These are phyloP conservation scores for Oithona nana DNA, from an alignment of 2,888 invertebrate species.

Conservation along the genomic window DNA sequence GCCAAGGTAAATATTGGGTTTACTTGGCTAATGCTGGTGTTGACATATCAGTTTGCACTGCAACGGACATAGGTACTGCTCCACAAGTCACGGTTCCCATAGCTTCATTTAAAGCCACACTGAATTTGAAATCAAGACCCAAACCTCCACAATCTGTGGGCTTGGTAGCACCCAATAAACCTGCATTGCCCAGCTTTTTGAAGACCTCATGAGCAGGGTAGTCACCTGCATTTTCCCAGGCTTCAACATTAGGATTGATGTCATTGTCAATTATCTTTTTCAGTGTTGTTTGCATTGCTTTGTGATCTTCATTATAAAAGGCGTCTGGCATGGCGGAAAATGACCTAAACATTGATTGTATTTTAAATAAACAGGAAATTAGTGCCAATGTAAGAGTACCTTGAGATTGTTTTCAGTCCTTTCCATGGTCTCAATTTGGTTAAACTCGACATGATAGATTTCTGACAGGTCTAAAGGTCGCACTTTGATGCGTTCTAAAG, in stretches of 20 bases:
- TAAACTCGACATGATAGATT: too few relatives aligned
- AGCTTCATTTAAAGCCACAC: constrained; percentile 34
- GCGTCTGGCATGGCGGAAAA: not conserved
- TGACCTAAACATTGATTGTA: too few relatives aligned
- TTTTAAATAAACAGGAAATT: too few relatives aligned
- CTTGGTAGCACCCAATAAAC: constrained; percentile 35
- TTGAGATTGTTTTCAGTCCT: too few relatives aligned
- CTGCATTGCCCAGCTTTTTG: constrained; percentile 34
- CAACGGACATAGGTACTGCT: constrained; percentile 34
- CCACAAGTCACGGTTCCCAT: constrained; percentile 34
- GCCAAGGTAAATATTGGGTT: constrained; percentile 25
- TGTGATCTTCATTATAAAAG: constrained; percentile 21
- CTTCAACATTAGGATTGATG: constrained; percentile 35
- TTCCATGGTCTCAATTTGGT: too few relatives aligned
- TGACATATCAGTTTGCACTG: constrained; percentile 37
- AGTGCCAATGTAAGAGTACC: too few relatives aligned
- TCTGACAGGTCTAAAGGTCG: too few relatives aligned
- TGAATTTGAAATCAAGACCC: constrained; percentile 35
- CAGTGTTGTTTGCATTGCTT: constrained; percentile 21
- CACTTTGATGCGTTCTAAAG: too few relatives aligned
- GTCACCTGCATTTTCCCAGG: constrained; percentile 33
- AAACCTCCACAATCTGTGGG: constrained; percentile 23
- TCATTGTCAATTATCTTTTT: constrained; percentile 32
- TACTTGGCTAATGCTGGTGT: constrained; percentile 34
- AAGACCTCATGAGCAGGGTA: constrained; percentile 36